Evolutionary conservation across 2,888 invertebrate genomes (phyloP).

Genomic region (Patella caerulea): DNA sequence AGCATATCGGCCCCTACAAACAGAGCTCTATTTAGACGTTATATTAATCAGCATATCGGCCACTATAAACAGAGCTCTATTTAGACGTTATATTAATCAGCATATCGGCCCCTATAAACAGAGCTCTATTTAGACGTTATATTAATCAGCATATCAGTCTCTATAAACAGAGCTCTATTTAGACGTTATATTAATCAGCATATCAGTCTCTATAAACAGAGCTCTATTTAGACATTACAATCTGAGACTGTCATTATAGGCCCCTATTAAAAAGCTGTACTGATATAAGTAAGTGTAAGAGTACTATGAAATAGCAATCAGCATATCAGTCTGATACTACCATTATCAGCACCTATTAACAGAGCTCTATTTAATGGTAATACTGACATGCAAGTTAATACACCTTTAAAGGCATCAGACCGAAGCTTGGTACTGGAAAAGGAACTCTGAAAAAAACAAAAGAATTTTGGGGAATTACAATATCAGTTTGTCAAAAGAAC

Average conservation of each 20-base stretch:
- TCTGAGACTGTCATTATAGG: constrained; percentile 85
- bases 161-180: constrained; percentile 80
- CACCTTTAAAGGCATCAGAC: constrained; percentile 91
- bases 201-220: constrained; percentile 82
- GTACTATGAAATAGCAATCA: constrained; percentile 20
- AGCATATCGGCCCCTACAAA: too few relatives aligned
- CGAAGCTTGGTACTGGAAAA: constrained; percentile 87
- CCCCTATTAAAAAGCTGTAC: constrained; percentile 90
- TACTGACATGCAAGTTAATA: constrained; percentile 90
- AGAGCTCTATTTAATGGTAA: constrained; percentile 91
- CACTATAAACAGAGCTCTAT: constrained; percentile 88
- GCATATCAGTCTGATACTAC: constrained; percentile 75
- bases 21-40: too few relatives aligned
- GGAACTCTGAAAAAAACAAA: constrained; percentile 73
- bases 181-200: constrained; percentile 35
- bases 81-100: too few relatives aligned
- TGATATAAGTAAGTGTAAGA: constrained; percentile 73
- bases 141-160: constrained; percentile 73
- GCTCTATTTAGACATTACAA: constrained; percentile 81
- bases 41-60: too few relatives aligned
- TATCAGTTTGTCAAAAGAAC: background rate
- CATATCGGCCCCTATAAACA: constrained; percentile 88
- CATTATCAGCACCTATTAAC: constrained; percentile 92
- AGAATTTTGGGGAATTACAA: background rate
- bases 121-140: too few relatives aligned